phyloP scores from a whole-genome alignment of 2,888 invertebrate genomes.

The Lasioglossum lativentre region DNA sequence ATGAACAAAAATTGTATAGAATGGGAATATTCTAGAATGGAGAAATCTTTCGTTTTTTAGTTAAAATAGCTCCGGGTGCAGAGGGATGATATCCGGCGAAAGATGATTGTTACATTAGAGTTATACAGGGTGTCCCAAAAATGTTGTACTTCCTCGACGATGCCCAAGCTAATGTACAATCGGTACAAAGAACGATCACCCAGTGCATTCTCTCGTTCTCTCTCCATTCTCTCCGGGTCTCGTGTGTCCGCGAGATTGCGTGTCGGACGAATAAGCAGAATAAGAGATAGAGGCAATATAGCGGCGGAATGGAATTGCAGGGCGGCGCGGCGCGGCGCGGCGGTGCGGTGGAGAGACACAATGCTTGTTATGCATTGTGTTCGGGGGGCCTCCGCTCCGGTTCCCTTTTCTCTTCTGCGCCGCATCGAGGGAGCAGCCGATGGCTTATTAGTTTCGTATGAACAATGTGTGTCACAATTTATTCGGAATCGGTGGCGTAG shows the following conservation, averaged over 20 bases:
- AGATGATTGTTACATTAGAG: too few relatives aligned
- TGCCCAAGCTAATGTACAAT: not conserved
- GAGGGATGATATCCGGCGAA: too few relatives aligned
- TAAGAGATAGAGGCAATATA: slow-evolving; percentile 79
- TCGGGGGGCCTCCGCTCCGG: slow-evolving; percentile 30
- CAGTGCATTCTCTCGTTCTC: not conserved
- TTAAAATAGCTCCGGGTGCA: too few relatives aligned
- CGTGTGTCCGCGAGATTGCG: slow-evolving; percentile 27
- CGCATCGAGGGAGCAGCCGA: slow-evolving; percentile 30
- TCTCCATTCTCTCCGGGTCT: not conserved
- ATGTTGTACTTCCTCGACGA: too few relatives aligned
- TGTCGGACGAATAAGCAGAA: slow-evolving; percentile 58
- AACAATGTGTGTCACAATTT: slow-evolving; percentile 61
- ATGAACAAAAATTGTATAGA: too few relatives aligned
- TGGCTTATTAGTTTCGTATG: slow-evolving; percentile 66
- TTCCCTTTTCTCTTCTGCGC: slow-evolving; percentile 16
- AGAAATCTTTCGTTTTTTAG: too few relatives aligned
- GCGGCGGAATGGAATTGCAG: slow-evolving; percentile 75
- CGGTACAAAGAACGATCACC: not conserved
- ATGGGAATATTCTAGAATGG: too few relatives aligned
- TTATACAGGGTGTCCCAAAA: too few relatives aligned
- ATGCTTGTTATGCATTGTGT: slow-evolving; percentile 82
- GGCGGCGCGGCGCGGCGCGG: slow-evolving; percentile 76
- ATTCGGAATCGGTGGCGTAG: slow-evolving; percentile 35
- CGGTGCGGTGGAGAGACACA: slow-evolving; percentile 76